phyloP scores from a whole-genome alignment of 1,140 invertebrate genomes.

The Mizuhopecten yessoensis region DNA sequence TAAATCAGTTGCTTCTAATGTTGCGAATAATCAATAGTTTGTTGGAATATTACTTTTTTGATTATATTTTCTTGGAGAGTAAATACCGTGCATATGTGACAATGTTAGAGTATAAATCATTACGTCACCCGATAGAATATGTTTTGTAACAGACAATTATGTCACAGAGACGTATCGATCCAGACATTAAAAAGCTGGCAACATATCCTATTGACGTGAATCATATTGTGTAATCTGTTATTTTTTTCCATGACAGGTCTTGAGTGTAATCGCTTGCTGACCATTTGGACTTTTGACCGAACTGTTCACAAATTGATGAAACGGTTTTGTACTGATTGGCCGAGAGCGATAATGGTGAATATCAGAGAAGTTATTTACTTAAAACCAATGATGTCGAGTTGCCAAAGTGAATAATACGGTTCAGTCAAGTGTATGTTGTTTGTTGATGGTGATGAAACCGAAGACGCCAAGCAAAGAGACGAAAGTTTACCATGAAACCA shows the following conservation, averaged over 20 bases:
- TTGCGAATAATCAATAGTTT: background rate
- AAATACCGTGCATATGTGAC: slow-evolving; percentile 21
- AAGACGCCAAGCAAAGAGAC: background rate
- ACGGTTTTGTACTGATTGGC: background rate
- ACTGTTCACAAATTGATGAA: background rate
- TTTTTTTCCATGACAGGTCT: background rate
- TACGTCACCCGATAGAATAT: background rate
- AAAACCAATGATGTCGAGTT: background rate
- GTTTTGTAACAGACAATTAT: background rate
- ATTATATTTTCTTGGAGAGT: background rate
- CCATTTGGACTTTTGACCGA: background rate
- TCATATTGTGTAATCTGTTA: background rate
- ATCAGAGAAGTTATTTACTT: background rate
- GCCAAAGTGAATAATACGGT: background rate
- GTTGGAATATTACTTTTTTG: background rate
- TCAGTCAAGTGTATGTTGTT: background rate
- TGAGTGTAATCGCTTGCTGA: background rate
- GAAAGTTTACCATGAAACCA: background rate
- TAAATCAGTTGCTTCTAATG: background rate
- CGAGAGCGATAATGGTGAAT: background rate
- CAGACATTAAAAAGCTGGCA: background rate
- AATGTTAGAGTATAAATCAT: background rate
- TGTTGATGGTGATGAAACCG: slow-evolving; percentile 5
- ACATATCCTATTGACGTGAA: background rate
- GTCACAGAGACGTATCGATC: background rate